A percentile compares a stretch with the other conserved stretches of the same genome.
These are phyloP conservation scores for Gnathonemus echidnorhynchus DNA, from an alignment of 2,113 vertebrate species.

Conservation along the genomic window DNA sequence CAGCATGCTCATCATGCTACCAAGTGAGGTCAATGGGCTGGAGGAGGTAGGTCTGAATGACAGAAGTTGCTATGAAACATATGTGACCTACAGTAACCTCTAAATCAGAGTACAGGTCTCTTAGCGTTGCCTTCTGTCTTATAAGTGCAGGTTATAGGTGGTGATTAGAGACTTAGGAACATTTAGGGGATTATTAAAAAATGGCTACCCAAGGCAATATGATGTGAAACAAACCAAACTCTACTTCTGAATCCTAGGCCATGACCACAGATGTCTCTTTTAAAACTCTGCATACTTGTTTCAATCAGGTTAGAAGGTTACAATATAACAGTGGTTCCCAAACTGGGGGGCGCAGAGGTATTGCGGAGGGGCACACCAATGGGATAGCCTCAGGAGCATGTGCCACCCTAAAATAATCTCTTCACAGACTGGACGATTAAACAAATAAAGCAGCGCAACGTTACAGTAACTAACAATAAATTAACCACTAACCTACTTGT, in stretches of 20 bases:
- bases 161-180: neutral
- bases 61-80: neutral
- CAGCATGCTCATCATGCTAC: constrained; percentile 87
- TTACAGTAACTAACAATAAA: too few relatives aligned
- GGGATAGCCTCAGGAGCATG: too few relatives aligned
- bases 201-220: neutral
- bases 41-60: constrained; percentile 65
- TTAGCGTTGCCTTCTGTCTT: too few relatives aligned
- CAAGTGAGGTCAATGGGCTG: constrained; percentile 70
- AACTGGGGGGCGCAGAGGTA: too few relatives aligned
- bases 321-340: too few relatives aligned
- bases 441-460: too few relatives aligned
- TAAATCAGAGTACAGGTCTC: too few relatives aligned
- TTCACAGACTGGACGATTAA: too few relatives aligned
- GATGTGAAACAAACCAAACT: neutral
- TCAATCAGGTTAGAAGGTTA: neutral
- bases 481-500: too few relatives aligned
- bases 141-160: neutral
- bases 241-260: neutral
- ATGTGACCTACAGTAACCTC: too few relatives aligned
- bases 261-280: neutral
- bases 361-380: too few relatives aligned
- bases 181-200: neutral
- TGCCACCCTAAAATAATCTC: too few relatives aligned
- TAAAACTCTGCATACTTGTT: neutral